Conservation (phyloP, 2,797 vertebrate genomes). For the Phrynocephalus forsythii region DNA sequence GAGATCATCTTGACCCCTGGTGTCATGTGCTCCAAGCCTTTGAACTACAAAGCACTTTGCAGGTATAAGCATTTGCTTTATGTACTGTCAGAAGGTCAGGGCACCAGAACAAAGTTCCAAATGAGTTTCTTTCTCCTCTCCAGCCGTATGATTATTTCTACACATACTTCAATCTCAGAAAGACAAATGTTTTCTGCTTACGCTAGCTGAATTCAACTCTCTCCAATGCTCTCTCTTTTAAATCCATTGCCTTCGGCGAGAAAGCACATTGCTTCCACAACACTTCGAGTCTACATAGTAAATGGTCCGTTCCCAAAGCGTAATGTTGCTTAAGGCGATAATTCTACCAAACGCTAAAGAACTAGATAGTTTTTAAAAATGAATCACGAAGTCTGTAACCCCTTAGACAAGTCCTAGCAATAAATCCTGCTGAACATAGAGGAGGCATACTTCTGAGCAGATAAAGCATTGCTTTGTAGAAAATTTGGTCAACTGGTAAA, state of each 20-base stretch:
- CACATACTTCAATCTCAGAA: constrained; percentile 5
- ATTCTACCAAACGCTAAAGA: not conserved
- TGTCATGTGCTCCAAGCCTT: not conserved
- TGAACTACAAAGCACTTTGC: not conserved
- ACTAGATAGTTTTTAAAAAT: not conserved
- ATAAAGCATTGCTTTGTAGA: not conserved
- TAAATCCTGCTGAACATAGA: not conserved
- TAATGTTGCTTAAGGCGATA: not conserved
- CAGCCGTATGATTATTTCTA: constrained; percentile 8
- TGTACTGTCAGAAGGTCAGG: constrained; percentile 2
- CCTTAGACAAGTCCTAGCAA: not conserved
- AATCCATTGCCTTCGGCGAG: not conserved
- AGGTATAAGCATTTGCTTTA: constrained; percentile 8
- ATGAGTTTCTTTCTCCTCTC: constrained; percentile 12
- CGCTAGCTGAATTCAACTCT: not conserved
- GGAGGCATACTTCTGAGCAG: not conserved
- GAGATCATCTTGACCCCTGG: not conserved
- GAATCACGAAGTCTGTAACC: not conserved
- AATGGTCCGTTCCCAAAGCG: not conserved
- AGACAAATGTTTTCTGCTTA: constrained; percentile 22
- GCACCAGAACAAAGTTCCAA: constrained; percentile 9
- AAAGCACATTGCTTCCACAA: not conserved
- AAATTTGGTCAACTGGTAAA: not conserved
- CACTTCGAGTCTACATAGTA: not conserved
- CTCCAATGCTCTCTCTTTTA: not conserved